Evolutionary conservation across 2,888 invertebrate species (phyloP).

Genomic region (Plebejus anna): DNA sequence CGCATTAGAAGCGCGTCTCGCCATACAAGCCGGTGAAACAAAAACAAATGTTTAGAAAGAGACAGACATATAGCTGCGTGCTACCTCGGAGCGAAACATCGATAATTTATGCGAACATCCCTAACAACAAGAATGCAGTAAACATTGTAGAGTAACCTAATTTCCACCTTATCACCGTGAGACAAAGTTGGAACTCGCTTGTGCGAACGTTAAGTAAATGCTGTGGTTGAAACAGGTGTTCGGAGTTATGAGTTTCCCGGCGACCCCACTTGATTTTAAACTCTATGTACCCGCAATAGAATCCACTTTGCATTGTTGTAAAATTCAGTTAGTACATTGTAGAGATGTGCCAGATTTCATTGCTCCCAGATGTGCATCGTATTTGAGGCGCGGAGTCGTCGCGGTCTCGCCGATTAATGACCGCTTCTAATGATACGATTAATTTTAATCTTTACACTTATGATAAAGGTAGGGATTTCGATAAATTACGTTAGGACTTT

Average conservation of each 20-base stretch:
- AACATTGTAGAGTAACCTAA: slow-evolving; percentile 39
- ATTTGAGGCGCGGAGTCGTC: slow-evolving; percentile 62
- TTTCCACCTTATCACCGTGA: slow-evolving; percentile 35
- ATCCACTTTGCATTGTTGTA: slow-evolving; percentile 38
- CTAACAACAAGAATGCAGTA: slow-evolving; percentile 71
- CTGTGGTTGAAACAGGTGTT: slow-evolving; percentile 77
- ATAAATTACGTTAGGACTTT: neutral
- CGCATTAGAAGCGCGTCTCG: slow-evolving; percentile 55
- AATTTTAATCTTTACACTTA: slow-evolving; percentile 33
- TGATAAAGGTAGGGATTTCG: slow-evolving; percentile 25
- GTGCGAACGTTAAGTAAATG: slow-evolving; percentile 50
- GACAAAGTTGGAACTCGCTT: slow-evolving; percentile 42
- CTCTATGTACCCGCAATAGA: slow-evolving; percentile 29
- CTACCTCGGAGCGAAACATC: slow-evolving; percentile 67
- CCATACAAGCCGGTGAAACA: slow-evolving; percentile 61
- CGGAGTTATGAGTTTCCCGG: slow-evolving; percentile 56
- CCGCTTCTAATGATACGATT: slow-evolving; percentile 46
- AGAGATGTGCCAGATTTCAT: slow-evolving; percentile 49
- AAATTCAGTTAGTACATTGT: slow-evolving; percentile 44
- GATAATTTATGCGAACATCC: slow-evolving; percentile 79
- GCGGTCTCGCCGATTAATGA: slow-evolving; percentile 67
- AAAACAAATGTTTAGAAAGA: slow-evolving; percentile 71
- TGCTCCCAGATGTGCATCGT: slow-evolving; percentile 78
- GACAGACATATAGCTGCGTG: slow-evolving; percentile 59
- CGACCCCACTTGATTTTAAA: slow-evolving; percentile 33